phyloP scores from a whole-genome alignment of 2,888 invertebrate species.

The Prosopocoilus inquinatus region DNA sequence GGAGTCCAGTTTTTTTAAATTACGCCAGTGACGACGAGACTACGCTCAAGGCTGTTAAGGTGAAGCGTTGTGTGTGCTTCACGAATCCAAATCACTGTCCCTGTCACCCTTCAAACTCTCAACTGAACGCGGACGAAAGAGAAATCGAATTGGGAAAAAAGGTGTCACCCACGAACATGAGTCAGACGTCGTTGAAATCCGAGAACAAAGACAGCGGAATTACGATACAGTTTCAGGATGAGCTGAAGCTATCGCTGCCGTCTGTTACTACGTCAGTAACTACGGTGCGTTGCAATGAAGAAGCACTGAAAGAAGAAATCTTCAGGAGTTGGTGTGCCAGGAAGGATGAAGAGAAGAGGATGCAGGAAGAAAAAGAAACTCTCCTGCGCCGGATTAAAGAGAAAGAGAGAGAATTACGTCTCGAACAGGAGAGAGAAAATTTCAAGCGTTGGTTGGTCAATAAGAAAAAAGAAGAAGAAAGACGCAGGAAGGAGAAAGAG shows the following conservation, averaged over 20 bases:
- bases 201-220: conserved; percentile 17
- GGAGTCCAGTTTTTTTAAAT: conserved; percentile 29
- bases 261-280: conserved; percentile 17
- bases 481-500: conserved; percentile 46
- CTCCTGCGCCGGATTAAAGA: conserved; percentile 40
- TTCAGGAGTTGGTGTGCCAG: conserved; percentile 57
- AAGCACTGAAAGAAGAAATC: conserved; percentile 53
- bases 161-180: not conserved
- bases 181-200: conserved; percentile 13
- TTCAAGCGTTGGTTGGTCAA: conserved; percentile 46
- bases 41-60: conserved; percentile 26
- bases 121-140: not conserved
- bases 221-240: conserved; percentile 20
- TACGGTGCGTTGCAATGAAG: conserved; percentile 16
- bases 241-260: conserved; percentile 25
- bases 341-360: conserved; percentile 41
- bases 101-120: conserved; percentile 27
- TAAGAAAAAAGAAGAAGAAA: conserved; percentile 45
- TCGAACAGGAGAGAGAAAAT: conserved; percentile 48
- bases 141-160: conserved; percentile 8
- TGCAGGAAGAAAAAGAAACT: conserved; percentile 36
- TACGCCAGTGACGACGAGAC: conserved; percentile 24
- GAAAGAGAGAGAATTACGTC: conserved; percentile 43
- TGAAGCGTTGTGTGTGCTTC: conserved; percentile 37
- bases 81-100: conserved; percentile 32